Conservation (phyloP, 1,140 invertebrate genomes). For the Pseudobourletiella spinata region DNA sequence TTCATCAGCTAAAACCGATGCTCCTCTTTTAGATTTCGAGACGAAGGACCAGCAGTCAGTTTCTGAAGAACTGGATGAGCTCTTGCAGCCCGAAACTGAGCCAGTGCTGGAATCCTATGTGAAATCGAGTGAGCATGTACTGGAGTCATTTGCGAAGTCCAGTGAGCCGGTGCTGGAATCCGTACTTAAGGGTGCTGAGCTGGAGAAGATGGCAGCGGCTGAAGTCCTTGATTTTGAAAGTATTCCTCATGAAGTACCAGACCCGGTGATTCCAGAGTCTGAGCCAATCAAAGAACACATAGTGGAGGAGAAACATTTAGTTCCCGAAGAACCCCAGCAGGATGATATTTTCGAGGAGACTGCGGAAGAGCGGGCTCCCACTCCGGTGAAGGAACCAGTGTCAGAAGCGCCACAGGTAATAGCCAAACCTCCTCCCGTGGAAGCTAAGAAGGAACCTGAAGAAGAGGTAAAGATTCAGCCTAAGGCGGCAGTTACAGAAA, state of each 20-base stretch:
- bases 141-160: background rate
- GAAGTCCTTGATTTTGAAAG: background rate
- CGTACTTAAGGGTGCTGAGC: background rate
- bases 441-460: background rate
- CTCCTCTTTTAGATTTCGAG: constrained; percentile 2
- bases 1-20: constrained; percentile 22
- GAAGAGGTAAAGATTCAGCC: background rate
- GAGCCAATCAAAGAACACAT: background rate
- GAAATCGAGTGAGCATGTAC: background rate
- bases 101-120: constrained; percentile 2
- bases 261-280: constrained; percentile 1
- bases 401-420: background rate
- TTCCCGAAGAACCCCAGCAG: too few species aligned
- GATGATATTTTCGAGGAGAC: too few species aligned
- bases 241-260: constrained; percentile 7
- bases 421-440: too few species aligned
- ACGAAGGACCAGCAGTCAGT: constrained; percentile 4
- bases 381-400: too few species aligned
- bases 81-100: background rate
- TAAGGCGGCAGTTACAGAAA: background rate
- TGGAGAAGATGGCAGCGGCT: background rate
- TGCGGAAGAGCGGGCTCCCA: too few species aligned
- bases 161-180: background rate
- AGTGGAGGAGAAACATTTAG: too few species aligned
- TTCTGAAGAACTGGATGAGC: constrained; percentile 14